A percentile compares a stretch with the other conserved stretches of the same genome.
phyloP scores from a whole-genome alignment of 2,113 vertebrate genomes.

The Jacana jacana region DNA sequence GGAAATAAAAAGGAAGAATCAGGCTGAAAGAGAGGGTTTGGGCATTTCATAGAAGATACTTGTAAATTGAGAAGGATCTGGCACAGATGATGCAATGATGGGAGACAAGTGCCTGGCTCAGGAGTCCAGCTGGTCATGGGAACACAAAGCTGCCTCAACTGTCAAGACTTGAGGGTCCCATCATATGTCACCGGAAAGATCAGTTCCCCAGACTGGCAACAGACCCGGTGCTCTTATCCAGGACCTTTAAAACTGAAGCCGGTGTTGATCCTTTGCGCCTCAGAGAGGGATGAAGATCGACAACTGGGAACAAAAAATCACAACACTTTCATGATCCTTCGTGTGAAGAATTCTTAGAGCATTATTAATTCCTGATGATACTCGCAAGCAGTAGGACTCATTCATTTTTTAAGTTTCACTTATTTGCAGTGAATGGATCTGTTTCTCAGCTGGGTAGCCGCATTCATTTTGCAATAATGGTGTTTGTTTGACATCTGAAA shows the following conservation, averaged over 20 bases:
- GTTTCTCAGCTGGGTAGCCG: conserved; percentile 60
- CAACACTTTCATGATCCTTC: background rate
- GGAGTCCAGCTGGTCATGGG: background rate
- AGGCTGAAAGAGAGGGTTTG: background rate
- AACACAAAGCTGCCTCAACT: background rate
- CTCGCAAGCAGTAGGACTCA: conserved; percentile 36
- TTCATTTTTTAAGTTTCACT: conserved; percentile 57
- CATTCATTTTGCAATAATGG: conserved; percentile 66
- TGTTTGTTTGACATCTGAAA: conserved; percentile 66
- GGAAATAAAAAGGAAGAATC: background rate
- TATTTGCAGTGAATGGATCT: conserved; percentile 47
- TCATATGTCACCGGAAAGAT: background rate
- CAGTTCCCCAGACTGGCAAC: background rate
- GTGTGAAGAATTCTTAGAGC: background rate
- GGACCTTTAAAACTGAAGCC: background rate
- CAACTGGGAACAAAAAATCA: background rate
- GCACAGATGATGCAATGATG: background rate
- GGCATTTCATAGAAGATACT: background rate
- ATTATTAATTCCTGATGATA: conserved; percentile 55
- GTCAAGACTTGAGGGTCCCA: background rate
- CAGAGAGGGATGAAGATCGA: background rate
- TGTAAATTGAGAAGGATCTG: background rate
- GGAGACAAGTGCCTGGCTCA: fast-evolving
- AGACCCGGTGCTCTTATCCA: background rate
- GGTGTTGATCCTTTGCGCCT: background rate